Conservation (phyloP, 2,888 invertebrate genomes). For the Drosophila demipolita region DNA sequence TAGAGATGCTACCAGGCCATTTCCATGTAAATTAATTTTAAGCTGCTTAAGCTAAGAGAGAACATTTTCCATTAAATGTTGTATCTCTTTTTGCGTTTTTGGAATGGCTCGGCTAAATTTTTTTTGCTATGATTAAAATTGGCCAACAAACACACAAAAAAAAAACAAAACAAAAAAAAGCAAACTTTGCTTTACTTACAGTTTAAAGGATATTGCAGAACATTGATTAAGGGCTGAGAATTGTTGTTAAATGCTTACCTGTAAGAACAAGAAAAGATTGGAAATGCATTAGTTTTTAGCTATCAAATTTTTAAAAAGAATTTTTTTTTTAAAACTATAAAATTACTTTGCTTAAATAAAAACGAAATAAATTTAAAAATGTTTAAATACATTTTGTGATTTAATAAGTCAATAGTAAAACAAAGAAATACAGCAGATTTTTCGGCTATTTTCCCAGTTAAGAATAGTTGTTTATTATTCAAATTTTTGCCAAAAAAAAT, state of each 20-base stretch:
- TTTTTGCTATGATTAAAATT: constrained; percentile 5
- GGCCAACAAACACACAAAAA: background rate
- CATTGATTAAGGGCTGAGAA: background rate
- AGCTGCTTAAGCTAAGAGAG: constrained; percentile 74
- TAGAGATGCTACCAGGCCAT: constrained; percentile 1
- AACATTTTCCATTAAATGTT: constrained; percentile 72
- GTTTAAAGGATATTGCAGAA: background rate
- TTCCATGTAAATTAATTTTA: constrained; percentile 77
- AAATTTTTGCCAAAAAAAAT: background rate
- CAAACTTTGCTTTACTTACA: constrained; percentile 45
- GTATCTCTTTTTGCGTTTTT: constrained; percentile 35
- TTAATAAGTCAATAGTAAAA: background rate
- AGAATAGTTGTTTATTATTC: background rate
- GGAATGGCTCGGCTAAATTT: constrained; percentile 33
- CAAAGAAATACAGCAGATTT: background rate
- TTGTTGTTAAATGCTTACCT: constrained; percentile 61
- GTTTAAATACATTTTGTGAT: no score
- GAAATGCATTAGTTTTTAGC: constrained; percentile 24
- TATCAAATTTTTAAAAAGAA: background rate
- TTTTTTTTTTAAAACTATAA: background rate
- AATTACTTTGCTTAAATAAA: no score
- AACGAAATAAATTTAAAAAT: no score
- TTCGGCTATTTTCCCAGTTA: background rate
- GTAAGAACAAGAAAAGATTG: constrained; percentile 33
- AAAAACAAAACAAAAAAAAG: constrained; percentile 4